These are phyloP conservation scores for Myodes glareolus DNA, from an alignment of 2,113 vertebrate species.

Conservation along the genomic window DNA sequence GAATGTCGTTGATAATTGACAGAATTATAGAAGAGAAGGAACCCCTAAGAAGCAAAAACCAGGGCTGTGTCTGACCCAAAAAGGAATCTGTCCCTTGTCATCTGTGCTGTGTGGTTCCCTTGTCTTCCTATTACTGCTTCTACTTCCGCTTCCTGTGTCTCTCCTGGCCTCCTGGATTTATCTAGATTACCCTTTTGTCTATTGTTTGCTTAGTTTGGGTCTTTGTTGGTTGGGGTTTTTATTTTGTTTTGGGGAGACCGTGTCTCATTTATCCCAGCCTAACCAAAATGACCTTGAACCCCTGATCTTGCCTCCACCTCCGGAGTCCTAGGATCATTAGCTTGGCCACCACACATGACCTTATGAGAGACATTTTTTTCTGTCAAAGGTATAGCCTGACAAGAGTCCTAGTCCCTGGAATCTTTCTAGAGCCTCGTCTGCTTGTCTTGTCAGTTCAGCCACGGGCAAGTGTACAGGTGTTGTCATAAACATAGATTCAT, in stretches of 20 bases:
- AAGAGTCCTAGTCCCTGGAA: not conserved
- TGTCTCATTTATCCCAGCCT: not conserved
- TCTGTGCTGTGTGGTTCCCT: not conserved
- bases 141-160: not conserved
- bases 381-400: not conserved
- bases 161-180: not conserved
- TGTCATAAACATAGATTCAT: not conserved
- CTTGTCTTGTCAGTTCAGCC: not conserved
- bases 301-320: not conserved
- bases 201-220: not conserved
- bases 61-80: not conserved
- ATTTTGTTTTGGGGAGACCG: not conserved
- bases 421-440: not conserved
- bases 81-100: not conserved
- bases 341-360: not conserved
- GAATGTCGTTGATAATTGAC: not conserved
- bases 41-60: not conserved
- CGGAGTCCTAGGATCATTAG: not conserved
- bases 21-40: not conserved
- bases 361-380: not conserved
- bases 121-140: not conserved
- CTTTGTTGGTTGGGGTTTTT: not conserved
- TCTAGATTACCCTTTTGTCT: not conserved
- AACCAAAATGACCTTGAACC: not conserved
- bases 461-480: not conserved